A percentile compares a stretch with the other conserved stretches of the same genome.
Evolutionary conservation across 92 coral and sea anemone genomes (phyloP).

Genomic region (Porites divaricata): DNA sequence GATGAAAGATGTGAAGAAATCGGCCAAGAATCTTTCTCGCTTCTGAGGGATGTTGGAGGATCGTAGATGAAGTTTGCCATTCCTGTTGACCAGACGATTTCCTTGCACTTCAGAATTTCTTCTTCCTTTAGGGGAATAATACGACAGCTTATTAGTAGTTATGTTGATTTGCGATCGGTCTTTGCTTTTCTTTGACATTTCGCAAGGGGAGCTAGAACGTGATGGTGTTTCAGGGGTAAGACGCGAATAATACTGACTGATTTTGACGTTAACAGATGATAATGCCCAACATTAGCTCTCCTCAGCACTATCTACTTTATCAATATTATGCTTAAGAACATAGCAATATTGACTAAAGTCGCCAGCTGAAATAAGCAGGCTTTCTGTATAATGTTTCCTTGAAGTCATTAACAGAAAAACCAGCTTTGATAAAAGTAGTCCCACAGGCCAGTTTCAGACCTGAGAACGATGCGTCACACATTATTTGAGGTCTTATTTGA

Average conservation of each 20-base stretch:
- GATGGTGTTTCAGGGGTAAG: no score
- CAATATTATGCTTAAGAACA: not conserved
- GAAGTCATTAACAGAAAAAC: not conserved
- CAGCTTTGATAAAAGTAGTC: not conserved
- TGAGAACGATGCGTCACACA: not conserved
- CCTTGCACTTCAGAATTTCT: conserved; percentile 8
- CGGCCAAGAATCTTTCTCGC: conserved; percentile 76
- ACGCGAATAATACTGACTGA: not conserved
- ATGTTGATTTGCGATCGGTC: conserved; percentile 11
- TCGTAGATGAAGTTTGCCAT: conserved; percentile 71
- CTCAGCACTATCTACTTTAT: no score
- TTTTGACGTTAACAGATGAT: not conserved
- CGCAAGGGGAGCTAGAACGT: not conserved
- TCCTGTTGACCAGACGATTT: conserved; percentile 74
- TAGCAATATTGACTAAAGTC: not conserved
- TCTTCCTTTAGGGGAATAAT: conserved; percentile 3
- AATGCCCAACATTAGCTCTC: not conserved
- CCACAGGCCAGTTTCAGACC: not conserved
- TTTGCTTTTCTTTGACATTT: conserved; percentile 23
- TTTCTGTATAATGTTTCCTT: no score
- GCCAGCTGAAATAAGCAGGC: no score
- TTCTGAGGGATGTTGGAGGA: conserved; percentile 79
- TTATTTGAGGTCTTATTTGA: no score
- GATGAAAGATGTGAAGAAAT: conserved; percentile 86
- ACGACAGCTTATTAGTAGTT: conserved; percentile 24